These are phyloP conservation scores for Spheniscus mendiculus DNA, from an alignment of 2,113 vertebrate species.

Conservation along the genomic window DNA sequence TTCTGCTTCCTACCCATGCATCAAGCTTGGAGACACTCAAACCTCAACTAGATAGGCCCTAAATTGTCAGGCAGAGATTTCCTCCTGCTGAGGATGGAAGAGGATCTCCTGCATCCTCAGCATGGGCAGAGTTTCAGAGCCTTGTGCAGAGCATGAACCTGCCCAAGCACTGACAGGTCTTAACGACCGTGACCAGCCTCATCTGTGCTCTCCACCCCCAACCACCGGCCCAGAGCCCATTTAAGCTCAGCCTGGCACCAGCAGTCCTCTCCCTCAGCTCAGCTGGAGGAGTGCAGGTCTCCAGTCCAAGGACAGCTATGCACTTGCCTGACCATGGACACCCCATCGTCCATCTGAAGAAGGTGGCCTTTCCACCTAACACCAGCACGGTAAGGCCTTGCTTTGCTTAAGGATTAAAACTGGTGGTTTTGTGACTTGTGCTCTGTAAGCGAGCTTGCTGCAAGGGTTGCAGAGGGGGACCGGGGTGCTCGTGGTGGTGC, in stretches of 20 bases:
- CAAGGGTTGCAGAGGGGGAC: not conserved
- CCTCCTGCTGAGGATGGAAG: not conserved
- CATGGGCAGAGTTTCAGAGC: not conserved
- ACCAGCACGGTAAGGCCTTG: accelerated
- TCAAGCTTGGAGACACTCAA: not conserved
- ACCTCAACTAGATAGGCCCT: not conserved
- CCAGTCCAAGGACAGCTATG: accelerated
- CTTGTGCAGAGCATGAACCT: not conserved
- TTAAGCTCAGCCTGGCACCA: not conserved
- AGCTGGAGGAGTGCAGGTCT: accelerated
- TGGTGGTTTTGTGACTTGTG: accelerated
- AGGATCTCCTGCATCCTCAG: not conserved
- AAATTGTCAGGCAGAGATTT: not conserved
- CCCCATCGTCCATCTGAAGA: accelerated
- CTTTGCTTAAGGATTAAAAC: not conserved
- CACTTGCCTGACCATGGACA: accelerated
- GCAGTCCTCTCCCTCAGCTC: accelerated
- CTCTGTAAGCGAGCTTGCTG: not conserved
- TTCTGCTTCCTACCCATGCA: not conserved
- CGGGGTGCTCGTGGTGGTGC: accelerated
- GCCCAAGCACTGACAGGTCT: not conserved
- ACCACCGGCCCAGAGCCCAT: not conserved
- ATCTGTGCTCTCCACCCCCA: not conserved
- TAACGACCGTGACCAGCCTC: not conserved
- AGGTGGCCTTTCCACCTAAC: accelerated